These are phyloP conservation scores for Datnioides undecimradiatus DNA, from an alignment of 2,113 vertebrate species.

Conservation along the genomic window DNA sequence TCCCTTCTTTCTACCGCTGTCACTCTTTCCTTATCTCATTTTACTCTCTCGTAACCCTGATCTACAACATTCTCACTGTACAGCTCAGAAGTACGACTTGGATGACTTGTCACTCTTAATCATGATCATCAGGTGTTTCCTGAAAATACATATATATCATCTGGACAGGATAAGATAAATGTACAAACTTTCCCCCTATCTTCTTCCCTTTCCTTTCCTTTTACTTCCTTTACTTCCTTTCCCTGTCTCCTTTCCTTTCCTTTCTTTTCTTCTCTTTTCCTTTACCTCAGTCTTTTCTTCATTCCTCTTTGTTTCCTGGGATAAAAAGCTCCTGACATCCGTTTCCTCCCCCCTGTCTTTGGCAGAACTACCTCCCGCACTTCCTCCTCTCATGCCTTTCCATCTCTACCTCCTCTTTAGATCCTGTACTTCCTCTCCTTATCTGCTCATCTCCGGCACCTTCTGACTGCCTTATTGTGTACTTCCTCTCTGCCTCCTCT, in stretches of 20 bases:
- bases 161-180: background rate
- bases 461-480: constrained; percentile 16
- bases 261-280: background rate
- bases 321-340: constrained; percentile 50
- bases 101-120: background rate
- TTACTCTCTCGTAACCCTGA: background rate
- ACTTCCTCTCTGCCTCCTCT: constrained; percentile 48
- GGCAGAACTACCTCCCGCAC: constrained; percentile 27
- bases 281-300: background rate
- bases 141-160: background rate
- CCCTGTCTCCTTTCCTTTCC: background rate
- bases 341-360: constrained; percentile 27
- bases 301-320: background rate
- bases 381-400: constrained; percentile 25
- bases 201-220: background rate
- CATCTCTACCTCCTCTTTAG: constrained; percentile 31
- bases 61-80: background rate
- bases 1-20: background rate
- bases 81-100: background rate
- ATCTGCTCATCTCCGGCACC: constrained; percentile 46
- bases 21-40: background rate
- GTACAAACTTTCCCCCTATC: no score
- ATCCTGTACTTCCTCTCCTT: constrained; percentile 46
- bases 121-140: background rate
- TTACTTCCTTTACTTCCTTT: no score